These are phyloP conservation scores for Perca fluviatilis DNA, from an alignment of 2,113 vertebrate genomes.

Conservation along the genomic window DNA sequence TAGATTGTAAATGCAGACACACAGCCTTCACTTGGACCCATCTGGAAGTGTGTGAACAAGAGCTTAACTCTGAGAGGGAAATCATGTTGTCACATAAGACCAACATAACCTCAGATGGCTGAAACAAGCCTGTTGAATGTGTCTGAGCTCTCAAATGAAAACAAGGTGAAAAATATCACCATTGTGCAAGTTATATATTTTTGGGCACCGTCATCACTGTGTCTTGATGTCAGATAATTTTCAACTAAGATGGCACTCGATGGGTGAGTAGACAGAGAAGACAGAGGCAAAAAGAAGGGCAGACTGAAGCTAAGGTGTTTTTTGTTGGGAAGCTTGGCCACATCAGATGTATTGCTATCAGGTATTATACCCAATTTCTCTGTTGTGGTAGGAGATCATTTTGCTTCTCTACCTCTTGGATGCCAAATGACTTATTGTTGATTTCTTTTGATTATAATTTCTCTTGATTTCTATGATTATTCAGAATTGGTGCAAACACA, in stretches of 20 bases:
- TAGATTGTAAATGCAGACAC: conserved; percentile 18
- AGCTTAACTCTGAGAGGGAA: neutral
- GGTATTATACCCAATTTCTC: too few relatives aligned
- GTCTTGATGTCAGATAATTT: neutral
- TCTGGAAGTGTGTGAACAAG: conserved; percentile 11
- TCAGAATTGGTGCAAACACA: neutral
- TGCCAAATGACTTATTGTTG: neutral
- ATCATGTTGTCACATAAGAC: neutral
- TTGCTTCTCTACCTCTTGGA: neutral
- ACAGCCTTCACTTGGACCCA: conserved; percentile 20
- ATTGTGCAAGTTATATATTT: neutral
- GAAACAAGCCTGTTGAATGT: neutral
- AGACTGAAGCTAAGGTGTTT: neutral
- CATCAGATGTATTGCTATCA: too few relatives aligned
- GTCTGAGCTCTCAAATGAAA: neutral
- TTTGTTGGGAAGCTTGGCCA: too few relatives aligned
- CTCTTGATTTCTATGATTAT: neutral
- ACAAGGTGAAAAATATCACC: neutral
- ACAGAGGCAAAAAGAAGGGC: neutral
- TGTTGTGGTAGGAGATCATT: neutral
- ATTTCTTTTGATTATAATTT: neutral
- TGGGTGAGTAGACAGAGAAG: neutral
- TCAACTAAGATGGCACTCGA: neutral
- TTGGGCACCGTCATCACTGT: neutral
- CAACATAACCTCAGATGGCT: neutral